Evolutionary conservation across 2,797 vertebrate species (phyloP), one percentile per base, ranked within the genome.

Genomic region (Eulemur rubriventer): DNA sequence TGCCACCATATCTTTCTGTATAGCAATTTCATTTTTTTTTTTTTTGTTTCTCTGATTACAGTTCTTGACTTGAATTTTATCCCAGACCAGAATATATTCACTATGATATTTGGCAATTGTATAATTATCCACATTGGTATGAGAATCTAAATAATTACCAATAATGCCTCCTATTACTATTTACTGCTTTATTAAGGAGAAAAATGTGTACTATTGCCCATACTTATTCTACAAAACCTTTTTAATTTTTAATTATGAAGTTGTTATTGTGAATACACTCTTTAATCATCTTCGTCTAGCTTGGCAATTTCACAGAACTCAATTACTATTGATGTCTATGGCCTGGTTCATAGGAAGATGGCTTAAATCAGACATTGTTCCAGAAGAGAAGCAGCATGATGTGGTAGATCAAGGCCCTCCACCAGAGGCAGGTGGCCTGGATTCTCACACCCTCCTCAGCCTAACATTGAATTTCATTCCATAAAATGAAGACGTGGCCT

Each of bases 61-160:
- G 24, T 93, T 81, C 24, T 95, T 92, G 24, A 80, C 7, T 83
- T 28, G 4, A 96, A 65, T 91, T 94, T 91, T 92, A 86, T 91
- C 30, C 20, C 46, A 87, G 41, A 57, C 35, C 10, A 83, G n/a
- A 80, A 46, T 88, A 89, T 79, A 65, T 92, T 95, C 41, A 79
- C 63, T 61, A 28, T 38, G 28, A 55, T 72, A 84, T 61, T 6
- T 69, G 89, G 57, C 33, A 69, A 59, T 89, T 96, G 7, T 86
- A 24, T 80, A 80, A 87, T 94, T 86, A 24, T 83, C 69, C 91
- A 1, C 22, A 81, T 79, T 89, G 18, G 2, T 55, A 48, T 78
- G 38, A 72, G 28, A 67, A 41, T 85, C n/a, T 70, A 91, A 90
- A 67, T 89, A 87, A 94, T 85, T 76, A 57, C 41, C 33, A 93